These are phyloP conservation scores for Ricordea florida DNA, from an alignment of 92 coral and sea anemone species.

Conservation along the genomic window DNA sequence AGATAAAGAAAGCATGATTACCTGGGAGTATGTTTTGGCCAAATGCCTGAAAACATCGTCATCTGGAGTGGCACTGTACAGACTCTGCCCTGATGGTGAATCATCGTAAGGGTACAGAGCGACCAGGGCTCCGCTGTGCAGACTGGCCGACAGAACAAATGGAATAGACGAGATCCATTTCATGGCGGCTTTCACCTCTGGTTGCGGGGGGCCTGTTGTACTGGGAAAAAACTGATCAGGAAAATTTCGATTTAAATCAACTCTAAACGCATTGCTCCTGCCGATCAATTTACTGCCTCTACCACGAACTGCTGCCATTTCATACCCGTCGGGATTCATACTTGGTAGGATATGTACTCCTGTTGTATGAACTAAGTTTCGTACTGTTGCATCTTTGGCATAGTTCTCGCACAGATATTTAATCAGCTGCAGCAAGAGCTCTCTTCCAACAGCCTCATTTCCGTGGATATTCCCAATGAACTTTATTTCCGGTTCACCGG, in stretches of 20 bases:
- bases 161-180: slow-evolving; percentile 83
- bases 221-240: slow-evolving; percentile 99
- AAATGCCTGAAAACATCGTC: slow-evolving; percentile 95
- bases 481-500: slow-evolving; percentile 95
- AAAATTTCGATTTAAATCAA: slow-evolving; percentile 94
- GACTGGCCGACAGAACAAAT: slow-evolving; percentile 90
- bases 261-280: slow-evolving; percentile 84
- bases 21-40: slow-evolving; percentile 87
- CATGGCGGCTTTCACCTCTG: slow-evolving; percentile 87
- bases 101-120: slow-evolving; percentile 97
- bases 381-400: slow-evolving; percentile 52
- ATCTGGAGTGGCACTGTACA: slow-evolving; percentile 99
- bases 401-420: slow-evolving; percentile 89
- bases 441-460: slow-evolving; percentile 88
- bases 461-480: slow-evolving; percentile 91
- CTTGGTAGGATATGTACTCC: slow-evolving; percentile 93
- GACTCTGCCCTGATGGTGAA: slow-evolving; percentile 96
- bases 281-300: slow-evolving; percentile 62
- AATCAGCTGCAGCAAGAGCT: slow-evolving; percentile 76
- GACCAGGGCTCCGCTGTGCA: slow-evolving; percentile 95
- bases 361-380: slow-evolving; percentile 73
- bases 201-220: slow-evolving; percentile 87
- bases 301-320: slow-evolving; percentile 82
- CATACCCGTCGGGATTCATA: slow-evolving; percentile 97
- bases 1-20: slow-evolving; percentile 50